phyloP scores from a whole-genome alignment of 2,888 invertebrate genomes.

The Tethea ocularis region DNA sequence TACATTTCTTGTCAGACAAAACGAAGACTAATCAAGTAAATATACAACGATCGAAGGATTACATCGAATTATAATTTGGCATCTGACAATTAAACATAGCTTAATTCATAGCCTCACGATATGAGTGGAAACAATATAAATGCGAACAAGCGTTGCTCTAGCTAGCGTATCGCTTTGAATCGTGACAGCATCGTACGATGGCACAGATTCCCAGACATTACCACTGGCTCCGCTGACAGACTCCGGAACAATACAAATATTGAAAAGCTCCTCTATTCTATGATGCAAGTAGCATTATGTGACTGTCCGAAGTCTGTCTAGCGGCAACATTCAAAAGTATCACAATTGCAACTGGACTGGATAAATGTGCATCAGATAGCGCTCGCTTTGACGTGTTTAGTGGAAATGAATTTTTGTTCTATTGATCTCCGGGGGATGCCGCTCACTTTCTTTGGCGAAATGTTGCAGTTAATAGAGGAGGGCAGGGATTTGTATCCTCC shows the following conservation, averaged over 20 bases:
- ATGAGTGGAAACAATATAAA: slow-evolving; percentile 58
- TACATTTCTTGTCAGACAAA: slow-evolving; percentile 61
- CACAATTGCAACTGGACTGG: slow-evolving; percentile 37
- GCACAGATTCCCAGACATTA: slow-evolving; percentile 32
- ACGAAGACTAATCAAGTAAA: slow-evolving; percentile 18
- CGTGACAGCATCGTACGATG: slow-evolving; percentile 31
- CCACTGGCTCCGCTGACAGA: slow-evolving; percentile 16
- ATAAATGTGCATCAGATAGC: slow-evolving; percentile 56
- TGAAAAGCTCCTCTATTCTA: slow-evolving; percentile 11
- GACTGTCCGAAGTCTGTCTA: slow-evolving; percentile 27
- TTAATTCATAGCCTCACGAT: slow-evolving; percentile 61
- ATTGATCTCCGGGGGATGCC: slow-evolving; percentile 78
- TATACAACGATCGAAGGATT: slow-evolving; percentile 36
- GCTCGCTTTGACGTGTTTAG: slow-evolving; percentile 76
- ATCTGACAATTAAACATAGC: slow-evolving; percentile 73
- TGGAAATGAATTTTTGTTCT: slow-evolving; percentile 73
- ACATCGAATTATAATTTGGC: slow-evolving; percentile 73
- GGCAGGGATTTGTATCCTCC: slow-evolving; percentile 81
- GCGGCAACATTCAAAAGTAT: slow-evolving; percentile 36
- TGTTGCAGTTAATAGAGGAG: slow-evolving; percentile 74
- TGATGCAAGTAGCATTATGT: slow-evolving; percentile 10
- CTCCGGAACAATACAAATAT: slow-evolving; percentile 13
- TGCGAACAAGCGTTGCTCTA: slow-evolving; percentile 69
- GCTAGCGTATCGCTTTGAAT: slow-evolving; percentile 27
- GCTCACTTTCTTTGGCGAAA: slow-evolving; percentile 74